phyloP scores from a whole-genome alignment of 2,113 vertebrate species.

The Malurus elegans region DNA sequence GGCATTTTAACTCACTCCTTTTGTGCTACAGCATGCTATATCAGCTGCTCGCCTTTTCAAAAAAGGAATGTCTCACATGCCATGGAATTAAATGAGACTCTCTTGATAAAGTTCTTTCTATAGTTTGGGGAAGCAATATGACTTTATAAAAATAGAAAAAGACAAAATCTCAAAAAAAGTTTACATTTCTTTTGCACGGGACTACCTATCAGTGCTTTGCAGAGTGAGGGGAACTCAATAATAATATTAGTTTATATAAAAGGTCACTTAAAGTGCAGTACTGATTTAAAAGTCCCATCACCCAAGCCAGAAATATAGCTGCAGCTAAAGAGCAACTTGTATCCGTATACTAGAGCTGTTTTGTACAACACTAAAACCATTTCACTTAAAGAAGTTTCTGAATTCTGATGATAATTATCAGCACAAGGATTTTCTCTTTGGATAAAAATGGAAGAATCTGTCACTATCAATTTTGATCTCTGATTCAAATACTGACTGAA shows the following conservation, averaged over 20 bases:
- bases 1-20: conserved; percentile 19
- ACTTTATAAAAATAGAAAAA: conserved; percentile 6
- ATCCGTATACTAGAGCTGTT: not conserved
- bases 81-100: not conserved
- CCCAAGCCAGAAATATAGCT: not conserved
- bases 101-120: conserved; percentile 28
- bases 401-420: not conserved
- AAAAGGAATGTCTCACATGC: conserved; percentile 8
- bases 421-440: not conserved
- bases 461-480: not conserved
- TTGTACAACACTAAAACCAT: not conserved
- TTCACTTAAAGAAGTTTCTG: not conserved
- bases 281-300: not conserved
- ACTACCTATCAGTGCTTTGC: not conserved
- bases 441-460: not conserved
- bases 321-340: not conserved
- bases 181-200: not conserved
- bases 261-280: not conserved
- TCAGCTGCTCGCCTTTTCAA: conserved; percentile 35
- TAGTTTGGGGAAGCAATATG: not conserved
- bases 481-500: not conserved
- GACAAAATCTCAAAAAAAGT: conserved; percentile 7
- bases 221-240: not conserved
- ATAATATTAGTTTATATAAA: not conserved
- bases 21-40: conserved; percentile 1